Conservation (phyloP, 1,140 invertebrate species). For the Akabosia matsudoensis region DNA sequence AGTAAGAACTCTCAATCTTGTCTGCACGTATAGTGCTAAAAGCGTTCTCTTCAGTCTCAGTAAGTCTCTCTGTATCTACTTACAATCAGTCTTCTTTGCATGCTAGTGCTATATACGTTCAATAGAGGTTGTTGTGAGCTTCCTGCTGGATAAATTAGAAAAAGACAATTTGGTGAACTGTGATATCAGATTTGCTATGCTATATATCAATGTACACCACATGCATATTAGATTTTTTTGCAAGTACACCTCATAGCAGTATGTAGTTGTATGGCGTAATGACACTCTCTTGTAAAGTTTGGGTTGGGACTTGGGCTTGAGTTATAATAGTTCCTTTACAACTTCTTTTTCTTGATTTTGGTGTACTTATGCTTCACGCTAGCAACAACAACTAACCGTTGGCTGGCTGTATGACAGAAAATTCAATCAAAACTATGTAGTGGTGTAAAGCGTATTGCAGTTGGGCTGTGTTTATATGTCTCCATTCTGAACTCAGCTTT, state of each 20-base stretch:
- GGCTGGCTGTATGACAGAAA: background rate
- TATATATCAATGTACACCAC: background rate
- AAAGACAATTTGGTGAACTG: too few species aligned
- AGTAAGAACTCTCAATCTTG: too few species aligned
- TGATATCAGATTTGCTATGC: background rate
- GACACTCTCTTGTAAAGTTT: background rate
- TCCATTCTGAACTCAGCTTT: slow-evolving; percentile 11
- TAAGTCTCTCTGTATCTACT: too few species aligned
- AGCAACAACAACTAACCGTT: background rate
- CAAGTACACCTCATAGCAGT: background rate
- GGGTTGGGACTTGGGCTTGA: background rate
- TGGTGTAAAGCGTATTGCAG: background rate
- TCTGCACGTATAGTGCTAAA: too few species aligned
- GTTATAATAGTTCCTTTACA: background rate
- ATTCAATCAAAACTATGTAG: background rate
- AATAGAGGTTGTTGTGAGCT: too few species aligned
- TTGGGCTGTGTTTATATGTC: background rate
- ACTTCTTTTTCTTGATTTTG: background rate
- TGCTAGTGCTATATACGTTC: too few species aligned
- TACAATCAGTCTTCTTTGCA: too few species aligned
- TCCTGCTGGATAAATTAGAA: too few species aligned
- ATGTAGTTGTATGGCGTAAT: background rate
- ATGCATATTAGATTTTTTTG: background rate
- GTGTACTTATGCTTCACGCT: background rate
- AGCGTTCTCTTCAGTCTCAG: too few species aligned